Percentiles rank a stretch among this genome's conserved stretches.
phyloP scores from a whole-genome alignment of 2,888 invertebrate genomes.

The Stenoptilia bipunctidactyla region DNA sequence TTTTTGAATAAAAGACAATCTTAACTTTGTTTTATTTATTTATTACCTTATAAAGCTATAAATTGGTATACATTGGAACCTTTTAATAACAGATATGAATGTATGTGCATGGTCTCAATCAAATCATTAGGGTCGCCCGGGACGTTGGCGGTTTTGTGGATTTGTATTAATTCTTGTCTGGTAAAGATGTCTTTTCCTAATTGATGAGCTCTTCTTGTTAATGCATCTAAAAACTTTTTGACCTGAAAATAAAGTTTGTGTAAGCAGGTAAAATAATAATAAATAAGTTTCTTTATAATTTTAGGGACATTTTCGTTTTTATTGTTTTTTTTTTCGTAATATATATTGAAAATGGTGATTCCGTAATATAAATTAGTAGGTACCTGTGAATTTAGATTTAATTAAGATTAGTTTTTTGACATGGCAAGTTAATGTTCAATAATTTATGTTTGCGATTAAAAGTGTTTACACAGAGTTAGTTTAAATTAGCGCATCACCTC shows the following conservation, averaged over 20 bases:
- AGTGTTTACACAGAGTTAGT: no score
- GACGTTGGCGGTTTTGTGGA: conserved; percentile 77
- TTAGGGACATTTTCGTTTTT: no score
- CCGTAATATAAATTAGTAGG: no score
- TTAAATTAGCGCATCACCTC: no score
- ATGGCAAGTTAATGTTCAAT: no score
- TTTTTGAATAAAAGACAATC: neutral
- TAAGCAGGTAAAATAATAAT: no score
- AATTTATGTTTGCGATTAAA: no score
- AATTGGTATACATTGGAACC: conserved; percentile 79
- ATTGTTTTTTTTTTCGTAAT: neutral
- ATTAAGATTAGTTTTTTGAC: no score
- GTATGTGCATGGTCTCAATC: conserved; percentile 84
- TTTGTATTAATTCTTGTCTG: conserved; percentile 79
- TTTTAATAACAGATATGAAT: conserved; percentile 88
- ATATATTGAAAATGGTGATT: no score
- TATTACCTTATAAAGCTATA: conserved; percentile 32
- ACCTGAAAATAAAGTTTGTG: conserved; percentile 74
- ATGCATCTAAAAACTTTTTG: conserved; percentile 77
- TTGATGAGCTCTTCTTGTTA: conserved; percentile 76
- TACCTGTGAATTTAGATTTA: no score
- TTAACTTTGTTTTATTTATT: neutral
- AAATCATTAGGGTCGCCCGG: conserved; percentile 76
- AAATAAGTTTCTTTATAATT: no score
- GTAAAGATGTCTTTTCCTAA: conserved; percentile 81